A percentile compares a stretch with the other conserved stretches of the same genome.
Evolutionary conservation across 2,888 invertebrate genomes (phyloP).

Genomic region (Hirtodrosophila histrioides): DNA sequence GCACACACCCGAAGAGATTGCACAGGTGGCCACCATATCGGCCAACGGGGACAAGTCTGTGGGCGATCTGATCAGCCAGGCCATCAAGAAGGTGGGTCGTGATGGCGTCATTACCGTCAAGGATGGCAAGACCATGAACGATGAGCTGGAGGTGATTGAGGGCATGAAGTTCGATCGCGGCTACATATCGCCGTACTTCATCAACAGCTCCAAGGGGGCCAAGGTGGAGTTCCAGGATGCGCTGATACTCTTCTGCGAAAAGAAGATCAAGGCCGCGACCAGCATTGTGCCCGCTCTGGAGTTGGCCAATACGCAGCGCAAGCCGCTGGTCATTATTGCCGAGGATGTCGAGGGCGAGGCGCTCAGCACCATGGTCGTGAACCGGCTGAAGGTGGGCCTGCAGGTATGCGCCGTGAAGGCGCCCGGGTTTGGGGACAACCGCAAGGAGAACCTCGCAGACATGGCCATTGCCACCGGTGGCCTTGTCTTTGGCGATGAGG

Average conservation of each 20-base stretch:
- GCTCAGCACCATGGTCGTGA: slow-evolving; percentile 95
- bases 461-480: slow-evolving; percentile 96
- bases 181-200: slow-evolving; percentile 99
- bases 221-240: slow-evolving; percentile 99
- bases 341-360: slow-evolving; percentile 98
- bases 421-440: slow-evolving; percentile 97
- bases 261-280: slow-evolving; percentile 98
- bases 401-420: slow-evolving; percentile 98
- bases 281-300: slow-evolving; percentile 98
- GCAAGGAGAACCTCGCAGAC: slow-evolving; percentile 94
- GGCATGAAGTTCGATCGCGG: slow-evolving; percentile 99
- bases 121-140: slow-evolving; percentile 97
- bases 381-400: slow-evolving; percentile 95
- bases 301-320: slow-evolving; percentile 95
- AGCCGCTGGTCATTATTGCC: slow-evolving; percentile 96
- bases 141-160: slow-evolving; percentile 98
- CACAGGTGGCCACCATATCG: slow-evolving; percentile 99
- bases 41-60: slow-evolving; percentile 98
- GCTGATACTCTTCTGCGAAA: slow-evolving; percentile 96
- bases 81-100: slow-evolving; percentile 98
- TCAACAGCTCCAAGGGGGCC: slow-evolving; percentile 98
- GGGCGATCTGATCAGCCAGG: slow-evolving; percentile 96
- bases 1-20: slow-evolving; percentile 98
- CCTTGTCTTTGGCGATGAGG: slow-evolving; percentile 96
- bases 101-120: slow-evolving; percentile 99